Base-by-base conservation (phyloP, 2,888 invertebrate genomes). In the Leptopterna dolabrata region DNA sequence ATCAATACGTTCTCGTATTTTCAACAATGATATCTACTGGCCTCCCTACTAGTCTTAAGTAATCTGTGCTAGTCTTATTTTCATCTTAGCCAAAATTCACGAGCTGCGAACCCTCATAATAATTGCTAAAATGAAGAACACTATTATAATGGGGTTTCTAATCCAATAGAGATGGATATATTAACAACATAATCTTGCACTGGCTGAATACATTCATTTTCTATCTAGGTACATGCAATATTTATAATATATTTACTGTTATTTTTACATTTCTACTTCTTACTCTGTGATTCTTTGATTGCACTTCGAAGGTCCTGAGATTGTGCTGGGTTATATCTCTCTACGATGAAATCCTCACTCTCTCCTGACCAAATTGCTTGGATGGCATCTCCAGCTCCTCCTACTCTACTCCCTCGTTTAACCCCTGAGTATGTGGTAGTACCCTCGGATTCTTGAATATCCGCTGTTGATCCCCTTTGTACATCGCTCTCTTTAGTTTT, bases 251-350 rank as follows among this genome's bases (percentile, higher is more conserved):
- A 55, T 24, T 19, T 9, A 24, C n/a, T 55, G n/a, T 7, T 24
- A 1, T 2, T 55, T 55, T 55, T 55, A n/a, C 9, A 55, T 55
- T 14, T n/a, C n/a, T 55, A 29, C 14, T 73, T 29, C 16, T 76
- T n/a, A 24, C 13, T 43, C 41, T 30, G 16, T 36, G 30, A 41
- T 19, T 80, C 27, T 36, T 55, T 51, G 14, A 81, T 81, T 30
- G 81, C 81, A 19, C 81, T 51, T 51, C 47, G 19, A 24, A 81
- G 81, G 55, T 55, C 81, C 29, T 30, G 14, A 3, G 55, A 80
- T 45, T 41, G 51, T 51, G 55, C 16, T 29, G 55, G 51, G 19
- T 29, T 81, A 29, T 55, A 81, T 11, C 47, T 19, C 29, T 81
- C 81, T 3, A 81, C 51, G 19, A 55, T n/a, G 30, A 81, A 81